Percentiles rank a stretch among this genome's conserved stretches.
phyloP scores from a whole-genome alignment of 2,797 vertebrate species.

The Tokudaia muenninki region DNA sequence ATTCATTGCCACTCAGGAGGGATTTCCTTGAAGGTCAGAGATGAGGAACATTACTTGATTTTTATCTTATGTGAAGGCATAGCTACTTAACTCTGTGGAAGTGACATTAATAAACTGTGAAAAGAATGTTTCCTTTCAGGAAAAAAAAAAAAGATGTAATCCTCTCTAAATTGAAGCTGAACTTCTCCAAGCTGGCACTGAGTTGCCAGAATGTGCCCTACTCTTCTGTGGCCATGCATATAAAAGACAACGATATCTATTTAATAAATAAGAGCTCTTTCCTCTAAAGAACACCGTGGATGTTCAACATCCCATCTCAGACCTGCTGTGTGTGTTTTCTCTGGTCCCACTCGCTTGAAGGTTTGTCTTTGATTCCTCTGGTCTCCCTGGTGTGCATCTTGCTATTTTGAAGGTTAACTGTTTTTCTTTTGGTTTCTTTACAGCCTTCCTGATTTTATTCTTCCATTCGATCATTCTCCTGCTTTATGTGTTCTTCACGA shows the following conservation, averaged over 20 bases:
- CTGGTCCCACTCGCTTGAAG: neutral
- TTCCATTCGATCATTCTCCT: neutral
- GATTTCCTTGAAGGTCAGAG: constrained; percentile 66
- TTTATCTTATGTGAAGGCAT: constrained; percentile 54
- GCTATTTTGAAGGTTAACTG: neutral
- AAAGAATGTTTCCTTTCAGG: constrained; percentile 64
- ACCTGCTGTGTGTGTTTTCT: neutral
- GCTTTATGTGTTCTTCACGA: neutral
- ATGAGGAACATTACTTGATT: constrained; percentile 30
- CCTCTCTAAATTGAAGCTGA: constrained; percentile 52
- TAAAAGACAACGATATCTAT: constrained; percentile 1
- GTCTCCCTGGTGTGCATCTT: neutral
- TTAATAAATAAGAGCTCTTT: constrained; percentile 22
- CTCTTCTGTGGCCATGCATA: constrained; percentile 42
- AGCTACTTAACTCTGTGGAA: constrained; percentile 48
- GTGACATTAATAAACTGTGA: constrained; percentile 73
- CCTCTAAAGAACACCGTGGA: neutral
- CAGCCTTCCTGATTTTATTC: neutral
- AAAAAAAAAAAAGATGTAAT: constrained; percentile 72
- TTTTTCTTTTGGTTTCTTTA: neutral
- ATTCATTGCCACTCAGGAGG: neutral
- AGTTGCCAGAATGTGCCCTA: constrained; percentile 18
- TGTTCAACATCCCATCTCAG: neutral
- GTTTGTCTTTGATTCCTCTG: neutral
- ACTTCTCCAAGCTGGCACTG: constrained; percentile 15